phyloP scores from a whole-genome alignment of 2,888 invertebrate species.

The Ethmia dodecea region DNA sequence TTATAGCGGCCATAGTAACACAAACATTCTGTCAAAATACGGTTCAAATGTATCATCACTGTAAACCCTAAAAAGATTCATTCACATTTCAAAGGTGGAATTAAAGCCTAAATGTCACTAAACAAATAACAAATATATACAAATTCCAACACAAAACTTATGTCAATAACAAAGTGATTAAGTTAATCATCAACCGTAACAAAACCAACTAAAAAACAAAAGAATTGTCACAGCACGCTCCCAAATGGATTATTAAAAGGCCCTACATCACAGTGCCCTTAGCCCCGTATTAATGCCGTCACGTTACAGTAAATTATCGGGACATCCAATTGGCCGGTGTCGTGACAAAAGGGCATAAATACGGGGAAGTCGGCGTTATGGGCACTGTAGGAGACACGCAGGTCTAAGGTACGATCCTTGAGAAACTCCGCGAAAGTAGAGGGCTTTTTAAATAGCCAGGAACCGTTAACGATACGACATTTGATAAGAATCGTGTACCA shows the following conservation, averaged over 20 bases:
- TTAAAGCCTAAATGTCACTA: too few relatives aligned
- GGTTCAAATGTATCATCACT: too few relatives aligned
- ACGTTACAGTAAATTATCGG: conserved; percentile 66
- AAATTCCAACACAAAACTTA: conserved; percentile 2
- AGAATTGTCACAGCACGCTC: conserved; percentile 51
- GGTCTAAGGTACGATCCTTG: conserved; percentile 47
- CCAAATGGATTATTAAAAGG: conserved; percentile 51
- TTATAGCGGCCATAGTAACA: too few relatives aligned
- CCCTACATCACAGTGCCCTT: conserved; percentile 43
- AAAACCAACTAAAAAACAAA: too few relatives aligned
- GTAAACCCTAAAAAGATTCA: too few relatives aligned
- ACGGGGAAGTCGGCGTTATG: conserved; percentile 52
- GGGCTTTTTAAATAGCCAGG: too few relatives aligned
- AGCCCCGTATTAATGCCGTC: conserved; percentile 54
- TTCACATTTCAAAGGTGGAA: too few relatives aligned
- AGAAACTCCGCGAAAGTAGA: conserved; percentile 26
- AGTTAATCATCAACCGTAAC: too few relatives aligned
- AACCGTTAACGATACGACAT: neutral
- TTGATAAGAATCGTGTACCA: too few relatives aligned
- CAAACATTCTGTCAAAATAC: too few relatives aligned
- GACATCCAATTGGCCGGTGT: conserved; percentile 66
- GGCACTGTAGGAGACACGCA: conserved; percentile 47
- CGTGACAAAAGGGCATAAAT: conserved; percentile 71
- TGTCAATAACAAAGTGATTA: conserved; percentile 1
- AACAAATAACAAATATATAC: neutral